Percentiles rank a stretch among this genome's conserved stretches.
These are phyloP conservation scores for Xenopus tropicalis DNA, from an alignment of 2,113 vertebrate species.

Conservation along the genomic window DNA sequence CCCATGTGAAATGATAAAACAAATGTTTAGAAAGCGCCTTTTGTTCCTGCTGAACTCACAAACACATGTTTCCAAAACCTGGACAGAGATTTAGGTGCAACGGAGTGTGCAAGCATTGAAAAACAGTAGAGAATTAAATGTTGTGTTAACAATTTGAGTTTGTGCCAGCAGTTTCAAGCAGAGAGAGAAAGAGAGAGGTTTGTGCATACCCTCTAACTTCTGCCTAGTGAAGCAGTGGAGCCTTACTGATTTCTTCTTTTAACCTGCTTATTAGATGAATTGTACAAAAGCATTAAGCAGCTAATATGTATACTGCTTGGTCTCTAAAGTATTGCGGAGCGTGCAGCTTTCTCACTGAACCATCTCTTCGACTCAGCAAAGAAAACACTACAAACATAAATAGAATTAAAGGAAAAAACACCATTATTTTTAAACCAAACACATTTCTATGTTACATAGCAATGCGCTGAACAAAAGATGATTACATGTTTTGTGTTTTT, in stretches of 20 bases:
- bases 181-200: background rate
- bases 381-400: conserved; percentile 2
- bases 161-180: conserved; percentile 1
- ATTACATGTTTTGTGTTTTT: background rate
- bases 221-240: background rate
- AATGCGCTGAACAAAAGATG: background rate
- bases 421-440: background rate
- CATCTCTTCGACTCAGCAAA: background rate
- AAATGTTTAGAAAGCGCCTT: background rate
- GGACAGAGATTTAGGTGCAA: conserved; percentile 8
- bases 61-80: background rate
- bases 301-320: conserved; percentile 15
- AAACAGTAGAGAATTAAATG: background rate
- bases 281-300: conserved; percentile 28
- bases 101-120: conserved; percentile 36
- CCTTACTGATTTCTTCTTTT: background rate
- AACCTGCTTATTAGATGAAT: conserved; percentile 23
- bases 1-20: background rate
- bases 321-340: background rate
- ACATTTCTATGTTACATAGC: background rate
- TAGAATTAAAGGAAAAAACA: conserved; percentile 8
- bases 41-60: background rate
- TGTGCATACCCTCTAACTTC: background rate
- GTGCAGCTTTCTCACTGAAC: conserved; percentile 7
- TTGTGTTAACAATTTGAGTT: background rate